phyloP scores from a whole-genome alignment of 2,888 invertebrate species.

The Phoronis australis region DNA sequence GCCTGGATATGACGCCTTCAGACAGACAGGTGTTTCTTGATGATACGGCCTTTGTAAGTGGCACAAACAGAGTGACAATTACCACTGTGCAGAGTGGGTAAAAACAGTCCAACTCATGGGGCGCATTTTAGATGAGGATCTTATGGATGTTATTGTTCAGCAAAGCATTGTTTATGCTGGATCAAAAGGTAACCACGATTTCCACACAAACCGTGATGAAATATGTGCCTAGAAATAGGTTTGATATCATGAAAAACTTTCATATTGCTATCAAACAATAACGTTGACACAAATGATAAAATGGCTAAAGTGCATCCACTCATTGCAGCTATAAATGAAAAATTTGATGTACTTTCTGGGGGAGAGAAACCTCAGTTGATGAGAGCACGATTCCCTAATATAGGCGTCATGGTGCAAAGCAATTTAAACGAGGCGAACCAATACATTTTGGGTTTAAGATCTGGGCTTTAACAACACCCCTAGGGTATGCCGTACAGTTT shows the following conservation, averaged over 20 bases:
- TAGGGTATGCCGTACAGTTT: constrained; percentile 12
- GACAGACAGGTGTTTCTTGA: no score
- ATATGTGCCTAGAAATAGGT: constrained; percentile 10
- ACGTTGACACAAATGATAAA: constrained; percentile 12
- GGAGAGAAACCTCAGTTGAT: constrained; percentile 32
- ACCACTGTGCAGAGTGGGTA: no score
- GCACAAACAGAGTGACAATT: no score
- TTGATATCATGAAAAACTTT: constrained; percentile 14
- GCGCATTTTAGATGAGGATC: no score
- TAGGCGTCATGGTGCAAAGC: constrained; percentile 23
- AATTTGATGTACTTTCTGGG: constrained; percentile 5
- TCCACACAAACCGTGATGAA: no score
- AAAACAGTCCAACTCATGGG: no score
- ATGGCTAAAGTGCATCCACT: constrained; percentile 14
- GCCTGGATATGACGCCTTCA: no score
- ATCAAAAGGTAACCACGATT: no score
- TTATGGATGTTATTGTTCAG: no score
- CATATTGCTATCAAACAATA: constrained; percentile 10
- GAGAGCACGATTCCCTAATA: constrained; percentile 47
- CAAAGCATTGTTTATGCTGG: no score
- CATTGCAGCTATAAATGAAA: constrained; percentile 8
- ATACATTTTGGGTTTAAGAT: constrained; percentile 24
- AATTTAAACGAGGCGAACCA: constrained; percentile 21
- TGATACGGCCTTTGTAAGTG: no score
- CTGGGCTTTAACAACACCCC: constrained; percentile 13